Evolutionary conservation across 2,113 vertebrate species (phyloP).

Genomic region (Albula goreensis): DNA sequence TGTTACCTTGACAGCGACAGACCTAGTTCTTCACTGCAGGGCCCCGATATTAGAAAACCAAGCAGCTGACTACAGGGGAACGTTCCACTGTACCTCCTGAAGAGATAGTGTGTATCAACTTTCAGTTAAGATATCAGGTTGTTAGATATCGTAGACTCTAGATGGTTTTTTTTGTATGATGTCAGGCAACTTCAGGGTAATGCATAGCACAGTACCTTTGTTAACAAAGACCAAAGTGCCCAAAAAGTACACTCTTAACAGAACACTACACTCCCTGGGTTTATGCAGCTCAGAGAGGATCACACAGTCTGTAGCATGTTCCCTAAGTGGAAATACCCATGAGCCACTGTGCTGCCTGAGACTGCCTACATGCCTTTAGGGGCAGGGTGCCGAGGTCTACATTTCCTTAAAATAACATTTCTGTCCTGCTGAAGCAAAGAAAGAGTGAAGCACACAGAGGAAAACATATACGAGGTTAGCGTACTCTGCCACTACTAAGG

Average conservation of each 20-base stretch:
- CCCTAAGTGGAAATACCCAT: neutral
- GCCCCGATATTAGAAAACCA: neutral
- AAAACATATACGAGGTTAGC: neutral
- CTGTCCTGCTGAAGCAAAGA: neutral
- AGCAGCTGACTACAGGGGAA: neutral
- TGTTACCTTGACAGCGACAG: neutral
- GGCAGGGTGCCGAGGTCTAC: neutral
- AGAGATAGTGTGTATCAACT: neutral
- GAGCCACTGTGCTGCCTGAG: neutral
- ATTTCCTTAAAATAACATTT: conserved; percentile 5
- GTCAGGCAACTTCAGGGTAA: neutral
- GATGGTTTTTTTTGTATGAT: neutral
- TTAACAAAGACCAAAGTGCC: neutral
- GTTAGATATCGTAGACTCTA: neutral
- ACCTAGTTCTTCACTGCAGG: neutral
- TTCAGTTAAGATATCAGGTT: neutral
- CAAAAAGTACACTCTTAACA: neutral
- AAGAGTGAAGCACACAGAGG: neutral
- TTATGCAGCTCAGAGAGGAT: neutral
- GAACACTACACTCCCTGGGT: neutral
- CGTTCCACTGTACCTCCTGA: neutral
- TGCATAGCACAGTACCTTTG: neutral
- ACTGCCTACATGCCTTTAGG: neutral
- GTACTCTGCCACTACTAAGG: neutral
- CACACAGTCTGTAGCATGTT: neutral